Conservation (phyloP, 2,113 vertebrate species). For the Cyanoderma ruficeps region DNA sequence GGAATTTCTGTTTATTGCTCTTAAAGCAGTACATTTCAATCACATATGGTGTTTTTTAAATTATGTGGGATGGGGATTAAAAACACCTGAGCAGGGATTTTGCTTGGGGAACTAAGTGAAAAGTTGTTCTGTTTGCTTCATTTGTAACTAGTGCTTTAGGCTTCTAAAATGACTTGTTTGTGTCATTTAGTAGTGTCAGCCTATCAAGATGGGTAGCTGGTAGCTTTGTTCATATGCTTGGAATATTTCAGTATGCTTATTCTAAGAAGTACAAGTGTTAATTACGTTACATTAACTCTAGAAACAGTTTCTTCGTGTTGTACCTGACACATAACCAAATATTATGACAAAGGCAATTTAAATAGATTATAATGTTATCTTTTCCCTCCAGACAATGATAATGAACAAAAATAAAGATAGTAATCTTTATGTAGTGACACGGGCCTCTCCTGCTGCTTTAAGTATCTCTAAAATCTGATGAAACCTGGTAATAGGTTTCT, state of each 20-base stretch:
- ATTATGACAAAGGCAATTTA: neutral
- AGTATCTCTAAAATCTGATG: neutral
- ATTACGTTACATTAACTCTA: neutral
- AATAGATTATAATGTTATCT: neutral
- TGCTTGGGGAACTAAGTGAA: neutral
- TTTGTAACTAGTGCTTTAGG: neutral
- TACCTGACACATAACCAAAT: neutral
- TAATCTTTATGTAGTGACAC: neutral
- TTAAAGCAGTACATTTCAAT: neutral
- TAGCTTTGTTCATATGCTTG: neutral
- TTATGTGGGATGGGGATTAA: neutral
- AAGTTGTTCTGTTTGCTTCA: neutral
- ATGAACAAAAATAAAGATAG: neutral
- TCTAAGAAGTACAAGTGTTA: neutral
- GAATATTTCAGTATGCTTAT: neutral
- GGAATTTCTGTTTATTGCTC: conserved; percentile 1
- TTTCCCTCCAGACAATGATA: neutral
- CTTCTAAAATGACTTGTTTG: neutral
- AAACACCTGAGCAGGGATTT: neutral
- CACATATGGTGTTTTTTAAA: neutral
- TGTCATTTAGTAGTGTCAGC: neutral
- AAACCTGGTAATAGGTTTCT: neutral
- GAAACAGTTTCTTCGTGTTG: neutral
- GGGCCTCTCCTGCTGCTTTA: neutral
- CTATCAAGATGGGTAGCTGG: neutral